Evolutionary conservation across 1,140 invertebrate genomes (phyloP).

Genomic region (Atta colombica): DNA sequence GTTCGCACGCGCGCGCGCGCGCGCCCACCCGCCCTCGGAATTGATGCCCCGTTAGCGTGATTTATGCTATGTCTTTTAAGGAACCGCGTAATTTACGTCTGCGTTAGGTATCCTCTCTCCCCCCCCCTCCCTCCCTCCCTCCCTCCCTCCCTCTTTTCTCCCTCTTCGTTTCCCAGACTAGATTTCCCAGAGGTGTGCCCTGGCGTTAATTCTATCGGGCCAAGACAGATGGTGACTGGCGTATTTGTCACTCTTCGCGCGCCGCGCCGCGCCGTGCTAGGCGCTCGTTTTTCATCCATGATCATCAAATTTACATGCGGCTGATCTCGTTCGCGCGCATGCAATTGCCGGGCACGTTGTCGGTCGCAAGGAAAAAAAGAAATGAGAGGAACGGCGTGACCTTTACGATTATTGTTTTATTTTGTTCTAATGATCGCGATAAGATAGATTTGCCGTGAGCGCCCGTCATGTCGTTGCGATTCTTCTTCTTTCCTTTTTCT

Average conservation of each 20-base stretch:
- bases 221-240: conserved; percentile 63
- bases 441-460: not conserved
- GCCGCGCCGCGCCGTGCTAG: not conserved
- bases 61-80: conserved; percentile 64
- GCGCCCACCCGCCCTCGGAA: conserved; percentile 27
- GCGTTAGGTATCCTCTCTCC: conserved; percentile 26
- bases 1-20: conserved; percentile 27
- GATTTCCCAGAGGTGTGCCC: conserved; percentile 61
- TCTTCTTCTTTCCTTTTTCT: not conserved
- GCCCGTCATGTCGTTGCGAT: not conserved
- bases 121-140: not conserved
- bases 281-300: conserved; percentile 60
- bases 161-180: conserved; percentile 35
- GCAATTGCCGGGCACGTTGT: conserved; percentile 28
- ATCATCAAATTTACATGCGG: conserved; percentile 64
- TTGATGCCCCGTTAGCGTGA: conserved; percentile 64
- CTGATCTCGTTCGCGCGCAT: conserved; percentile 41
- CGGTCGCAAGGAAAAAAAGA: not conserved
- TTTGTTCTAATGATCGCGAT: not conserved
- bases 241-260: conserved; percentile 54
- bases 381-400: not conserved
- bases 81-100: conserved; percentile 63
- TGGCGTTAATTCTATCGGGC: conserved; percentile 61
- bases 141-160: not conserved
- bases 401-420: conserved; percentile 41